Base-by-base conservation (phyloP, 2,113 vertebrate genomes). In the Physeter macrocephalus region DNA sequence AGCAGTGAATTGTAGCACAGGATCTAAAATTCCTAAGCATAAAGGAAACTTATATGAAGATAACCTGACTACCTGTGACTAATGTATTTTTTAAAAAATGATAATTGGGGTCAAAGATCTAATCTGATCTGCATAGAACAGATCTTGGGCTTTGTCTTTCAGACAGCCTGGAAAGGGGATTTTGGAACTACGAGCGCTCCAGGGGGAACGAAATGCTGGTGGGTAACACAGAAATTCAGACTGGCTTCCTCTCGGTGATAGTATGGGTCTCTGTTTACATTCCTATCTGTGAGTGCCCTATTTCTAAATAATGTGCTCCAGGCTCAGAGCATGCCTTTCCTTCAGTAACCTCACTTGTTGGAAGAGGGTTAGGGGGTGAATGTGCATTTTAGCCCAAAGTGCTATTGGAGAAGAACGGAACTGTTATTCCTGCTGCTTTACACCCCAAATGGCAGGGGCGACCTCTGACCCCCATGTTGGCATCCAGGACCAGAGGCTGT, bases 1-100 rank as follows among this genome's bases (percentile, higher is more conserved):
- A 61, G n/a, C 41, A 36, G 9, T 43, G 6, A 86, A 61, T 31
- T n/a, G 6, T 67, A 82, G 77, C n/a, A 29, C 9, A 39, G 49
- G 57, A 43, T 66, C 31, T n/a, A 36, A 49, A 95, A 91, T 57
- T 61, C n/a, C 74, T 89, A 92, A 88, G 27, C 77, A 61, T 18
- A 71, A 27, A 64, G 52, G 20, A 66, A n/a, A 31, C 1, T 20
- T 92, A 27, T 5, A 43, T 3, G 34, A 71, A 77, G 67, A 57
- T 62, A 64, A 20, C 54, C 29, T 43, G 4, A 77, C 41, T 6
- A 43, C 23, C 17, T 71, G 52, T 62, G 54, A 54, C 41, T 46
- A 23, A 39, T 17, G 6, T 49, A 12, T 75, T 75, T 31, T 17
- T 11, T 0, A 52, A 52, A 52, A 57, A 57, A 15, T 17, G 36